Conservation (phyloP, 2,113 vertebrate genomes). For the Osmerus eperlanus region DNA sequence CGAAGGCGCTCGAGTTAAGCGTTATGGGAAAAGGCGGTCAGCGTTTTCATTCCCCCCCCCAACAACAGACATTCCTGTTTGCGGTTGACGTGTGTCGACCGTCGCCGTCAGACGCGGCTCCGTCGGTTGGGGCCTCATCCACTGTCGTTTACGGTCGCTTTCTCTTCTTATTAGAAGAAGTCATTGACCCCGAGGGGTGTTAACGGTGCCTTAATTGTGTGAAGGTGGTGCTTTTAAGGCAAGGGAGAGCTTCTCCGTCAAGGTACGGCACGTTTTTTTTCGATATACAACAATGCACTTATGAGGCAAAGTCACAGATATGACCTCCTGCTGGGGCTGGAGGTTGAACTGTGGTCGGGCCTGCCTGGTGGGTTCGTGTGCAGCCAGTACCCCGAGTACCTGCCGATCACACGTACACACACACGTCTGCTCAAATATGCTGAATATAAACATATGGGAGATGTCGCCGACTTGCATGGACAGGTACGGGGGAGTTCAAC, state of each 20-base stretch:
- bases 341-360: slow-evolving; percentile 47
- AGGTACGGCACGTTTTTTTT: slow-evolving; percentile 56
- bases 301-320: slow-evolving; percentile 49
- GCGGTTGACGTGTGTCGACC: too few species aligned
- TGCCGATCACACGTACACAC: background rate
- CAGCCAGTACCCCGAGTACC: background rate
- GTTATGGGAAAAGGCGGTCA: background rate
- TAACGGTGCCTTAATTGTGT: slow-evolving; percentile 75
- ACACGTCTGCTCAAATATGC: background rate
- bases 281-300: slow-evolving; percentile 74
- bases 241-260: slow-evolving; percentile 57
- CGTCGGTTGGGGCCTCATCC: too few species aligned
- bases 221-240: slow-evolving; percentile 64
- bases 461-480: background rate
- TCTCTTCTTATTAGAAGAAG: slow-evolving; percentile 80
- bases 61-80: too few species aligned
- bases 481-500: background rate
- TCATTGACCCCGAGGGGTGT: slow-evolving; percentile 70
- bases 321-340: slow-evolving; percentile 42
- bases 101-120: too few species aligned
- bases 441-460: background rate
- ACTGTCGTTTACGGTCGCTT: slow-evolving; percentile 54
- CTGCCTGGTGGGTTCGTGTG: slow-evolving; percentile 15
- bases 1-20: background rate
- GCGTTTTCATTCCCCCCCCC: background rate